Evolutionary conservation across 2,113 vertebrate species (phyloP), one percentile per base, ranked within the genome.

Genomic region (Tachysurus vachellii): DNA sequence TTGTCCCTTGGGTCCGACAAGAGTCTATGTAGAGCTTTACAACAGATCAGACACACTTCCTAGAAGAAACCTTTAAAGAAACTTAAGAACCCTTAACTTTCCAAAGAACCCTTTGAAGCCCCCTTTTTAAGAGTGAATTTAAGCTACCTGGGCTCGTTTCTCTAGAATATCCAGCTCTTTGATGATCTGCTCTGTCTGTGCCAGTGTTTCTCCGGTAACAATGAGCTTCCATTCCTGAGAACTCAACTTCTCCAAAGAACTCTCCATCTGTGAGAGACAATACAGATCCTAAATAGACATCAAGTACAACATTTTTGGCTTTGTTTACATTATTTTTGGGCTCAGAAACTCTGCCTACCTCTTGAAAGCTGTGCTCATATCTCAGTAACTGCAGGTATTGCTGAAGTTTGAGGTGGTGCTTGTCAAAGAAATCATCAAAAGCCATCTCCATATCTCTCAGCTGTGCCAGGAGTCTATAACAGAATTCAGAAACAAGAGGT

Each of bases 371-470:
- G 86, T 97, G 95, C 90, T 99, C 98, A 90, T 98, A 99, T 93
- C 95, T 96, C 92, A 97, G 96, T 21, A 99, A 91, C 31, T 99
- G 97, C 85, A 99, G 92, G 90, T 97, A 98, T 81, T 99, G 98
- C 84, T 98, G 95, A 92, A 99, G 96, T 94, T 99, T 99, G 56
- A 98, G 93, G 86, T 98, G 97, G 83, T 99, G 97, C 87, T 99
- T 99, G 89, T 99, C 98, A 95, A 98, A 99, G 95, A 98, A 99
- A 89, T 97, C 98, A 57, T 99, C 98, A 87, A 99, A 99, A 84
- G 98, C 98, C 3, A 91, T 96, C 93, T 99, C 98, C 98, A 99
- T 99, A 91, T 99, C 97, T 85, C 89, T 94, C 86, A 99, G 95
- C 94, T 99, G 98, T 56, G 95, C 92, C 4, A 99, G 96, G 79